Percentiles rank a stretch among this genome's conserved stretches.
These are phyloP conservation scores for Trochalopteron elliotii DNA, from an alignment of 2,113 vertebrate species.

Conservation along the genomic window DNA sequence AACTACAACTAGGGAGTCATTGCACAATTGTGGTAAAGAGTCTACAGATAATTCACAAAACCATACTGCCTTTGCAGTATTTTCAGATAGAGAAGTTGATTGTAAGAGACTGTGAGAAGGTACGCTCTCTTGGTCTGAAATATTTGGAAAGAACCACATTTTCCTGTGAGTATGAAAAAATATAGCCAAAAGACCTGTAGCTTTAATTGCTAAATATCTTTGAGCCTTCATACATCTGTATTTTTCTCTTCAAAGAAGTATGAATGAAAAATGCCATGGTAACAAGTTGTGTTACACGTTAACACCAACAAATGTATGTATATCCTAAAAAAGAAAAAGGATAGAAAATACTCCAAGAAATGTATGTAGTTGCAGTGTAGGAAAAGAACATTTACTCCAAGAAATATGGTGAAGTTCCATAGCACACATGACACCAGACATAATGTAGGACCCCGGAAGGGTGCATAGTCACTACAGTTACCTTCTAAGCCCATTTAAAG, in stretches of 20 bases:
- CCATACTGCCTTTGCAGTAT: neutral
- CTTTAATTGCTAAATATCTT: neutral
- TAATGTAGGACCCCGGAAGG: neutral
- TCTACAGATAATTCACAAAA: neutral
- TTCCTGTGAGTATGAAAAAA: neutral
- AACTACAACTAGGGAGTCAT: neutral
- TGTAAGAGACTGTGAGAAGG: neutral
- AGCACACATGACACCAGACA: neutral
- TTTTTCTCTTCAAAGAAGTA: neutral
- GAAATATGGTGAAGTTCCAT: neutral
- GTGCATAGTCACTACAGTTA: neutral
- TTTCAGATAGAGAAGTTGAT: neutral
- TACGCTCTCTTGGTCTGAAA: neutral
- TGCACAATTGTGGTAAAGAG: neutral
- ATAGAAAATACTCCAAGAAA: neutral
- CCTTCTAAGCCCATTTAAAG: neutral
- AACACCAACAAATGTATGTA: neutral
- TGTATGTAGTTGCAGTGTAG: neutral
- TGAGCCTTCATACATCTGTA: neutral
- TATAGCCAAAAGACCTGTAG: neutral
- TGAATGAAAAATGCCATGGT: neutral
- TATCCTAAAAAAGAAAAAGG: neutral
- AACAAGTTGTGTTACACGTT: neutral
- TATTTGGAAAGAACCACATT: neutral
- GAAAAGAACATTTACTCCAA: neutral